phyloP scores from a whole-genome alignment of 1,140 invertebrate genomes.

The Whitmania pigra region DNA sequence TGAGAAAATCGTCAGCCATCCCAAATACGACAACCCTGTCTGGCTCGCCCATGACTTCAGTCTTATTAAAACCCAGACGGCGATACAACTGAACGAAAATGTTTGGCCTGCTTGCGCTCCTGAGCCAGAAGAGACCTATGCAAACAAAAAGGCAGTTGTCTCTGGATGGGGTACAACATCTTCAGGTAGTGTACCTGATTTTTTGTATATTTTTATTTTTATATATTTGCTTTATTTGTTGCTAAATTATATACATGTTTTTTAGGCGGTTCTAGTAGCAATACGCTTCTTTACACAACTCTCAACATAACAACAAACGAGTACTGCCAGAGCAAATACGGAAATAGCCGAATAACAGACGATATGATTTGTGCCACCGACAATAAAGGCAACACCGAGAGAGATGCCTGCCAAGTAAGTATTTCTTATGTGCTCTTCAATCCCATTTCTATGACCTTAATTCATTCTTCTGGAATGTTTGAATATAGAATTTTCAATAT shows the following conservation, averaged over 20 bases:
- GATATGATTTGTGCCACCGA: conserved; percentile 44
- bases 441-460: neutral
- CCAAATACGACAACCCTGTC: neutral
- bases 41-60: neutral
- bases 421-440: neutral
- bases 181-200: conserved; percentile 2
- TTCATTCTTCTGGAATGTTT: neutral
- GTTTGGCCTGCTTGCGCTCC: conserved; percentile 11
- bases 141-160: neutral
- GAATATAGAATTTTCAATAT: neutral
- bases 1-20: neutral
- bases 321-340: neutral
- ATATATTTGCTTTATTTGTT: neutral
- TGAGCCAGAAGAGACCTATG: neutral
- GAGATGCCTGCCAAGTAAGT: conserved; percentile 13
- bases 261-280: no score
- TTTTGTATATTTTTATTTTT: neutral
- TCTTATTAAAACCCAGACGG: neutral
- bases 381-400: conserved; percentile 37
- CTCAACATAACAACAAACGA: conserved; percentile 13
- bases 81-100: neutral
- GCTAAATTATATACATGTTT: neutral
- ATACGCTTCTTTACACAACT: neutral
- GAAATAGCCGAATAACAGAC: conserved; percentile 31
- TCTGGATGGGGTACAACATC: conserved; percentile 3